phyloP scores from a whole-genome alignment of 2,888 invertebrate genomes.

The Sarcophaga carnaria region DNA sequence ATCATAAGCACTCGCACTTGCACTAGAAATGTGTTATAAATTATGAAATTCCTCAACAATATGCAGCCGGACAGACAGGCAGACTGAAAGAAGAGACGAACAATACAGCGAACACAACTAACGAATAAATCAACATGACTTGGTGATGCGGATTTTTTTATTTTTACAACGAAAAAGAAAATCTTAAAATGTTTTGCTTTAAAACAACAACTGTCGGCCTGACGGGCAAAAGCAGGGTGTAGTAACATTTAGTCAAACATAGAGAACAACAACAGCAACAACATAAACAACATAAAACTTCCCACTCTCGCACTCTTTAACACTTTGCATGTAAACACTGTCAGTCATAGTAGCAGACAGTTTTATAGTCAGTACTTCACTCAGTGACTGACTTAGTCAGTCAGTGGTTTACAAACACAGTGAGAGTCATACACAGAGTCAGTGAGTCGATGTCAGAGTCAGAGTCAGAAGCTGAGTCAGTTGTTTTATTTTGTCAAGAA shows the following conservation, averaged over 20 bases:
- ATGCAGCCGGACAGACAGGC: no score
- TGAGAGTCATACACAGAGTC: background rate
- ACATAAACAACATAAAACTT: background rate
- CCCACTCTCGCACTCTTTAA: background rate
- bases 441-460: conserved; percentile 9
- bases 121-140: conserved; percentile 64
- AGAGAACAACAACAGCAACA: background rate
- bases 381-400: conserved; percentile 16
- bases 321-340: background rate
- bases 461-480: background rate
- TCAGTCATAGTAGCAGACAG: background rate
- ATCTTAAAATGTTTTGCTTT: no score
- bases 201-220: no score
- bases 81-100: background rate
- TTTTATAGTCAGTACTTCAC: background rate
- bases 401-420: background rate
- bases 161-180: no score
- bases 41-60: conserved; percentile 28
- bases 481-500: background rate
- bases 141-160: conserved; percentile 44
- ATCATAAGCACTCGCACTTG: conserved; percentile 20
- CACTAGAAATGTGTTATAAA: conserved; percentile 48
- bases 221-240: background rate
- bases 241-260: background rate
- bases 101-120: conserved; percentile 22